These are phyloP conservation scores for Standfussiana lucernea DNA, from an alignment of 2,888 invertebrate genomes.

Conservation along the genomic window DNA sequence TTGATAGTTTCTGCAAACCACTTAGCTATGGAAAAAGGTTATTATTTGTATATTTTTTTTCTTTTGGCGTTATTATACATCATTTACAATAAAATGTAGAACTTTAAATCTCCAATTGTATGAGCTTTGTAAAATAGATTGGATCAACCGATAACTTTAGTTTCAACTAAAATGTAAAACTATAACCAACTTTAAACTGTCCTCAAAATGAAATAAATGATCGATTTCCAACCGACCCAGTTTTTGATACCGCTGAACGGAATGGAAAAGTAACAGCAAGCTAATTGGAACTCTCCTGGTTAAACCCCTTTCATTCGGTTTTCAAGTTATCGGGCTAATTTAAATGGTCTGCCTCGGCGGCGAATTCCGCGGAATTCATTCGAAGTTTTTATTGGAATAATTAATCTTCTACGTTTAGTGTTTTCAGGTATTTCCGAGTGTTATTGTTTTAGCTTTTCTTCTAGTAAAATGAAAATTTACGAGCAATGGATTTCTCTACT, in stretches of 20 bases:
- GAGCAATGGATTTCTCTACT: conserved; percentile 8
- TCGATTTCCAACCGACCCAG: conserved; percentile 82
- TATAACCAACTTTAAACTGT: conserved; percentile 37
- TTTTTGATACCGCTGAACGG: conserved; percentile 79
- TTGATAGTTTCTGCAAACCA: conserved; percentile 27
- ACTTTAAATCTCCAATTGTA: background rate
- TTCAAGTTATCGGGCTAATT: conserved; percentile 89
- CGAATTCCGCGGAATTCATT: conserved; percentile 81
- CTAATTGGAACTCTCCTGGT: conserved; percentile 89
- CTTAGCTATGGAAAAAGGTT: conserved; percentile 3
- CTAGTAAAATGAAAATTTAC: conserved; percentile 3
- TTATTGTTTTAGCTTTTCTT: conserved; percentile 51
- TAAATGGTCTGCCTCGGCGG: conserved; percentile 87
- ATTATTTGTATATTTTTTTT: background rate
- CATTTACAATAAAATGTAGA: too few relatives aligned
- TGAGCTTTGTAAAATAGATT: background rate
- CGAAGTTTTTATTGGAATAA: conserved; percentile 78
- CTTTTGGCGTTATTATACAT: background rate
- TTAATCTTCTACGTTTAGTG: conserved; percentile 67
- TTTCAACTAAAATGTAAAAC: conserved; percentile 25
- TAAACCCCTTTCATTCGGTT: conserved; percentile 88
- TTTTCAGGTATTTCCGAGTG: conserved; percentile 56
- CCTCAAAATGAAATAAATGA: conserved; percentile 64
- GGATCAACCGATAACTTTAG: background rate
- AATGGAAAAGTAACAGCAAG: conserved; percentile 90